These are phyloP conservation scores for Habrosyne pyritoides DNA, from an alignment of 2,888 invertebrate species.

Conservation along the genomic window DNA sequence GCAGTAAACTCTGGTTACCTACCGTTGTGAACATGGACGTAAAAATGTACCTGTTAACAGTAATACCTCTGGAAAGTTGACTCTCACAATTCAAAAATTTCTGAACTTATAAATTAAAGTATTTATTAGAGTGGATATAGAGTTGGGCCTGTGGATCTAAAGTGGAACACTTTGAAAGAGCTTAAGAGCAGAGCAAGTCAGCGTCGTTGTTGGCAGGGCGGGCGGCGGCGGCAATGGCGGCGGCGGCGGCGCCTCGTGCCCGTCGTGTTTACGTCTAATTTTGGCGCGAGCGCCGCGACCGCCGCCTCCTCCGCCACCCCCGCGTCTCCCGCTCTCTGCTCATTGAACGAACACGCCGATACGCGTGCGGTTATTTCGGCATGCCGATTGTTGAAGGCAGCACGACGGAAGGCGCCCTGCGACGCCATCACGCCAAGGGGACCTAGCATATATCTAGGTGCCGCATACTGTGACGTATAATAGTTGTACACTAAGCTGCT, in stretches of 20 bases:
- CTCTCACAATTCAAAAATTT: too few relatives aligned
- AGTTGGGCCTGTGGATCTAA: not conserved
- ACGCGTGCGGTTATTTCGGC: constrained; percentile 78
- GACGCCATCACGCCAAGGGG: constrained; percentile 48
- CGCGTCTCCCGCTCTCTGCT: constrained; percentile 61
- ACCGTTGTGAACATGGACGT: too few relatives aligned
- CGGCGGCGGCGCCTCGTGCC: constrained; percentile 72
- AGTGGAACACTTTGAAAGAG: constrained; percentile 14
- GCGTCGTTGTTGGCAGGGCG: constrained; percentile 23
- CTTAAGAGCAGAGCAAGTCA: constrained; percentile 35
- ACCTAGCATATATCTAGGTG: not conserved
- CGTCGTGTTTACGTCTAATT: constrained; percentile 82
- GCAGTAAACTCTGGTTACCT: not conserved
- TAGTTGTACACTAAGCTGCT: not conserved
- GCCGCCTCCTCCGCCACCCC: constrained; percentile 48
- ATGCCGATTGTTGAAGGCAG: constrained; percentile 34
- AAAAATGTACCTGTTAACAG: too few relatives aligned
- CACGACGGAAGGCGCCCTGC: not conserved
- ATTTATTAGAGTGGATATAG: not conserved
- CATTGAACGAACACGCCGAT: constrained; percentile 78
- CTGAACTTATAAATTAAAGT: too few relatives aligned
- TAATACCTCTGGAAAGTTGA: too few relatives aligned
- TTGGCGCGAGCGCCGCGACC: constrained; percentile 81
- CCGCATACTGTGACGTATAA: constrained; percentile 25
- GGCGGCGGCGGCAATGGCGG: constrained; percentile 21